Base-by-base conservation (phyloP, 2,113 vertebrate species). In the Mormyrus iriodes region DNA sequence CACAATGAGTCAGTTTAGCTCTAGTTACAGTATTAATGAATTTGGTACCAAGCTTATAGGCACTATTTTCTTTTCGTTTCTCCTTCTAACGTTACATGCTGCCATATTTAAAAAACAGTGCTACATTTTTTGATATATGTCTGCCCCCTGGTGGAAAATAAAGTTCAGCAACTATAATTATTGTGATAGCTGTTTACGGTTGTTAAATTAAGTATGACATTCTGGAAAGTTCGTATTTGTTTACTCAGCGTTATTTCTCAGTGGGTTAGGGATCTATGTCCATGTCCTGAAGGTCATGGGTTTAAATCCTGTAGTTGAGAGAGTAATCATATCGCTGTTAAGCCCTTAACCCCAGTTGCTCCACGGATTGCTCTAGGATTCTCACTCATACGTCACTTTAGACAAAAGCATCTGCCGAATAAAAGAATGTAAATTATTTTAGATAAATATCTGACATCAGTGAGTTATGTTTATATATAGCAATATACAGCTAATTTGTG, bases 101-200 rank as follows among this genome's bases (percentile, higher is more conserved):
- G 55, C 21, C 21, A 24, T 9, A 61, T n/a, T 76, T 76, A 39
- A 35, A 35, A 79, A 19, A 15, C 31, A 39, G 31, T 39, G 31
- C 19, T 42, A 79, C 73, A 19, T 79, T 79, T n/a, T 42, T 42
- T 79, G 35, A 42, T 4, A 6, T 42, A 8, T 8, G 35, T 31
- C 35, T 79, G 73, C 73, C 73, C 73, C 73, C 73, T 79, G 73
- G 73, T 79, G 73, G 73, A 79, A 31, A 42, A 79, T 79, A 79
- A 39, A 76, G 35, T 39, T 17, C 19, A 39, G 13, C 19, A 79
- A 69, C n/a, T 65, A 31, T 69, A 65, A 27, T 39, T 17, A 17
- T 12, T 79, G 17, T 42, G 3, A 79, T 17, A 42, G 19, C 52
- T 2, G 27, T 69, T 31, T 69, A 13, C 73, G 4, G 27, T 69